Evolutionary conservation across 2,888 invertebrate species (phyloP).

Genomic region (Netelia inedita): DNA sequence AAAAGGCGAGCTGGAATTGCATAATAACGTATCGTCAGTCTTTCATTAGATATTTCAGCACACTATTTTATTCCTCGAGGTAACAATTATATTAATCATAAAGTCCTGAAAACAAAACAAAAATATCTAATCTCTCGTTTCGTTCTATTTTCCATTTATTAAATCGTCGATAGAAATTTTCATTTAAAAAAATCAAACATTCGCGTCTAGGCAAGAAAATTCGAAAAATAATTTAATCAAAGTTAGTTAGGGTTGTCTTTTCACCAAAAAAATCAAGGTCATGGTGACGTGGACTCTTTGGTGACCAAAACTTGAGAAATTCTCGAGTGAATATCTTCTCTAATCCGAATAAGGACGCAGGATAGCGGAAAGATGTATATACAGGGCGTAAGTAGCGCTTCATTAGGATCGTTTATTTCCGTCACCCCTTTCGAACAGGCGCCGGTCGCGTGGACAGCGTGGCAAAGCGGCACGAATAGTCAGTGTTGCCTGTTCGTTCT

Average conservation of each 20-base stretch:
- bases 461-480: conserved; percentile 44
- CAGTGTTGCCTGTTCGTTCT: conserved; percentile 13
- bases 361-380: conserved; percentile 55
- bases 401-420: conserved; percentile 73
- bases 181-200: too few relatives aligned
- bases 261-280: too few relatives aligned
- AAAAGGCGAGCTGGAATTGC: conserved; percentile 18
- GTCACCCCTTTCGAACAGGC: conserved; percentile 66
- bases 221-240: too few relatives aligned
- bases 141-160: too few relatives aligned
- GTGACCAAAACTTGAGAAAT: conserved; percentile 1
- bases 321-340: background rate
- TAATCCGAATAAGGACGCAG: conserved; percentile 31
- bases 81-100: conserved; percentile 4
- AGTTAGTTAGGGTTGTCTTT: too few relatives aligned
- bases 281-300: conserved; percentile 11
- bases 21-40: conserved; percentile 54
- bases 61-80: conserved; percentile 1
- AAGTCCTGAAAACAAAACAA: background rate
- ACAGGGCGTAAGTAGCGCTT: conserved; percentile 69
- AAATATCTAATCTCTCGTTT: background rate
- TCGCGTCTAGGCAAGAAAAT: too few relatives aligned
- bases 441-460: conserved; percentile 65
- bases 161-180: too few relatives aligned
- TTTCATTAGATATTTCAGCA: conserved; percentile 7